phyloP scores from a whole-genome alignment of 2,888 invertebrate genomes.

The Microchrysa polita region DNA sequence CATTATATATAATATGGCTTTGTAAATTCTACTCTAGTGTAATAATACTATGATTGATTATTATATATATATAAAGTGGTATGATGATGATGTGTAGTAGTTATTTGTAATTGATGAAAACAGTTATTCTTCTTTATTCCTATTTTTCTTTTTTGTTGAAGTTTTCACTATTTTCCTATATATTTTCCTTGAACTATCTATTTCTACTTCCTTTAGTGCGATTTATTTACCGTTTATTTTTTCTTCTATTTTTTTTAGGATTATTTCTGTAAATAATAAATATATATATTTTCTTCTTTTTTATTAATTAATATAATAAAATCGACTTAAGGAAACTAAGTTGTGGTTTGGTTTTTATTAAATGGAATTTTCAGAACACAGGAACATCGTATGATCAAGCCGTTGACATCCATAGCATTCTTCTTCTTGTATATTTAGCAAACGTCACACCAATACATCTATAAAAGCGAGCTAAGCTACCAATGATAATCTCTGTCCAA shows the following conservation, averaged over 20 bases:
- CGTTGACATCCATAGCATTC: too few relatives aligned
- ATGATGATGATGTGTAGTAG: conserved; percentile 19
- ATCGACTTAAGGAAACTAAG: conserved; percentile 35
- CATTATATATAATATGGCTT: too few relatives aligned
- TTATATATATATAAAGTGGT: too few relatives aligned
- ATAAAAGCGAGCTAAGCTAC: too few relatives aligned
- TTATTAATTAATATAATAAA: conserved; percentile 32
- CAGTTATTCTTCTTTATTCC: background rate
- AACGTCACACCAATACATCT: too few relatives aligned
- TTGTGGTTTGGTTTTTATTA: too few relatives aligned
- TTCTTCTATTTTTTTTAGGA: conserved; percentile 15
- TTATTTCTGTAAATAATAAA: conserved; percentile 19
- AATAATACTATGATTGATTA: conserved; percentile 15
- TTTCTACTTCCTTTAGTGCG: conserved; percentile 17
- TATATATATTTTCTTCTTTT: conserved; percentile 18
- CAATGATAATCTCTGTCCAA: too few relatives aligned
- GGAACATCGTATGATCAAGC: too few relatives aligned
- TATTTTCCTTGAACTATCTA: background rate
- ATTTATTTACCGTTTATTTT: too few relatives aligned
- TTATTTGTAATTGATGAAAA: too few relatives aligned
- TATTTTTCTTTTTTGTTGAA: background rate
- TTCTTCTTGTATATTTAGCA: too few relatives aligned
- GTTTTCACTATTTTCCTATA: background rate
- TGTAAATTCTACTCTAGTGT: conserved; percentile 12
- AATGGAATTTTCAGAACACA: too few relatives aligned